Percentiles rank a stretch among this genome's conserved stretches.
These are phyloP conservation scores for Netelia inedita DNA, from an alignment of 2,888 invertebrate species.

Conservation along the genomic window DNA sequence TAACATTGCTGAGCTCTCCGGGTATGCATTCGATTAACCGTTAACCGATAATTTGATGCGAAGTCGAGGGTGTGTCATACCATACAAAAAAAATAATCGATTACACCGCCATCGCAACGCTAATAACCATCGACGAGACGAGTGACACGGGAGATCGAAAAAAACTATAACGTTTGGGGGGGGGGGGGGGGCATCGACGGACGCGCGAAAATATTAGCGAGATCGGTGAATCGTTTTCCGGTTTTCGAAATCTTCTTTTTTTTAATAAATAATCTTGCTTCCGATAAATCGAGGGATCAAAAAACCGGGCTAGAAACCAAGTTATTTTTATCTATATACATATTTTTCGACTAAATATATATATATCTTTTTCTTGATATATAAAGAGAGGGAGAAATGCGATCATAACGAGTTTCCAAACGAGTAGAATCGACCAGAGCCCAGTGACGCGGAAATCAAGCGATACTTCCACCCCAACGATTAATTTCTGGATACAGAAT, in stretches of 20 bases:
- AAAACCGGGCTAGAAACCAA: neutral
- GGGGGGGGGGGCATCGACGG: neutral
- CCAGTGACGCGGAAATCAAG: conserved; percentile 71
- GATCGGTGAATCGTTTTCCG: conserved; percentile 1
- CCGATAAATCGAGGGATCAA: conserved; percentile 26
- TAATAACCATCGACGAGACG: conserved; percentile 16
- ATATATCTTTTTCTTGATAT: neutral
- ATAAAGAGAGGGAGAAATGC: neutral
- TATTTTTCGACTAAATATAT: conserved; percentile 2
- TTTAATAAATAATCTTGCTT: neutral
- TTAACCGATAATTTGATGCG: conserved; percentile 50
- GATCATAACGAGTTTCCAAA: conserved; percentile 70
- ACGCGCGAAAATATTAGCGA: conserved; percentile 13
- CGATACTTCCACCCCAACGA: conserved; percentile 74
- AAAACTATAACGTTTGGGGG: neutral
- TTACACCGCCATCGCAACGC: conserved; percentile 28
- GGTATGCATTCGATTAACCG: conserved; percentile 67
- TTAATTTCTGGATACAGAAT: conserved; percentile 59
- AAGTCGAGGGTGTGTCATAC: conserved; percentile 46
- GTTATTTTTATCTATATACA: neutral
- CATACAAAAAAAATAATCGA: conserved; percentile 28
- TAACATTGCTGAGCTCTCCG: conserved; percentile 51
- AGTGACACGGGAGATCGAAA: conserved; percentile 42
- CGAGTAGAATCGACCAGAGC: conserved; percentile 59
- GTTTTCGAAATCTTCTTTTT: neutral